These are phyloP conservation scores for Xenopus borealis DNA, from an alignment of 2,113 vertebrate genomes.

Conservation along the genomic window DNA sequence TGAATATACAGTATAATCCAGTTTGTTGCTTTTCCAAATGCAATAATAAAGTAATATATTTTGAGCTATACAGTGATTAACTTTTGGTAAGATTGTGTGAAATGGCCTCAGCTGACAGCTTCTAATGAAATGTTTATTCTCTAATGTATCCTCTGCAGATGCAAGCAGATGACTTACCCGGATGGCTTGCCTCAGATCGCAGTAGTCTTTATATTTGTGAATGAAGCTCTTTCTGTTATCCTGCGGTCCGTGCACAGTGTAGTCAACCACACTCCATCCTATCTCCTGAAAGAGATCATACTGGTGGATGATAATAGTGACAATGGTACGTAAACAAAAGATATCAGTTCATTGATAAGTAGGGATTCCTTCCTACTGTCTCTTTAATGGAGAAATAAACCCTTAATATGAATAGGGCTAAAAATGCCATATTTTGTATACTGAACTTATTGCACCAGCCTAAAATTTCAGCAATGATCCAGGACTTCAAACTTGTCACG, in stretches of 20 bases:
- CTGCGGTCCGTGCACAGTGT: conserved; percentile 95
- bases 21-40: neutral
- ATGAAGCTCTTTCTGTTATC: conserved; percentile 92
- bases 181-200: conserved; percentile 89
- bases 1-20: neutral
- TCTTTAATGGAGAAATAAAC: no score
- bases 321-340: conserved; percentile 70
- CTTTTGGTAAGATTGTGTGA: neutral
- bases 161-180: conserved; percentile 77
- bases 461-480: no score
- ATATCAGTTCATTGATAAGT: no score
- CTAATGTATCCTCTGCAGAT: conserved; percentile 64
- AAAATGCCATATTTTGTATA: no score
- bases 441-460: no score
- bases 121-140: neutral
- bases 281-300: conserved; percentile 93
- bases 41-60: neutral
- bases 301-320: conserved; percentile 98
- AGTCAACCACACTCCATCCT: conserved; percentile 91
- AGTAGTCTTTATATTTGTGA: conserved; percentile 96
- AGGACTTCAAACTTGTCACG: no score
- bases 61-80: neutral
- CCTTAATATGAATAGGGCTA: no score
- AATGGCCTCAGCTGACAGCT: neutral
- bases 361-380: no score